These are phyloP conservation scores for Thyatira batis DNA, from an alignment of 2,888 invertebrate species.

Conservation along the genomic window DNA sequence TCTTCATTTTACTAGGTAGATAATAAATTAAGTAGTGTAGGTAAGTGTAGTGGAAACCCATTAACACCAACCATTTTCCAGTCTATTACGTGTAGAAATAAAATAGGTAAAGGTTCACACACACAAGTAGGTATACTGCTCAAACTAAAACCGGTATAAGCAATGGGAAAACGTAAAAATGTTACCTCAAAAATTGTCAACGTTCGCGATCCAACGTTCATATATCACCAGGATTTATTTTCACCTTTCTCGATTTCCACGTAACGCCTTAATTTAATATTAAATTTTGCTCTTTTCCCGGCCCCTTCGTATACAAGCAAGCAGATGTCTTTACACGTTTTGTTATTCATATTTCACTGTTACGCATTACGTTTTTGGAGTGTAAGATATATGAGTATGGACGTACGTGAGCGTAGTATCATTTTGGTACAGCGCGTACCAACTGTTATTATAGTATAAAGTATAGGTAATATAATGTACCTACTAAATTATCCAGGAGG, in stretches of 20 bases:
- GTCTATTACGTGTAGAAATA: too few relatives aligned
- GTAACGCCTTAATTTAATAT: slow-evolving; percentile 81
- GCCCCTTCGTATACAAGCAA: slow-evolving; percentile 58
- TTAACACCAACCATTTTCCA: too few relatives aligned
- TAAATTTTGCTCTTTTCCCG: slow-evolving; percentile 72
- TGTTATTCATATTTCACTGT: slow-evolving; percentile 75
- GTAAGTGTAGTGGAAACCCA: too few relatives aligned
- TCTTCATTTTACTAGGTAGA: too few relatives aligned
- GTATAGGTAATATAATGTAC: not conserved
- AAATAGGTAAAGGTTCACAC: too few relatives aligned
- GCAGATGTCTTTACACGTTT: slow-evolving; percentile 73
- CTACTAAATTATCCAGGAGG: too few relatives aligned
- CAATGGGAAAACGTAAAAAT: slow-evolving; percentile 48
- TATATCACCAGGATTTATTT: slow-evolving; percentile 79
- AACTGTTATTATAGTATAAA: too few relatives aligned
- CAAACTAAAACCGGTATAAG: slow-evolving; percentile 7
- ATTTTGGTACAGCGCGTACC: not conserved
- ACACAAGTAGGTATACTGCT: not conserved
- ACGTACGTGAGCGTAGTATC: not conserved
- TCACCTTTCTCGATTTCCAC: slow-evolving; percentile 76
- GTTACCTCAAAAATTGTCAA: slow-evolving; percentile 76
- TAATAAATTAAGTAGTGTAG: too few relatives aligned
- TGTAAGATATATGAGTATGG: slow-evolving; percentile 12
- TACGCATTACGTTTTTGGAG: slow-evolving; percentile 49
- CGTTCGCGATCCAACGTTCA: slow-evolving; percentile 60